phyloP scores from a whole-genome alignment of 2,888 invertebrate genomes.

The Ferrisia virgata region DNA sequence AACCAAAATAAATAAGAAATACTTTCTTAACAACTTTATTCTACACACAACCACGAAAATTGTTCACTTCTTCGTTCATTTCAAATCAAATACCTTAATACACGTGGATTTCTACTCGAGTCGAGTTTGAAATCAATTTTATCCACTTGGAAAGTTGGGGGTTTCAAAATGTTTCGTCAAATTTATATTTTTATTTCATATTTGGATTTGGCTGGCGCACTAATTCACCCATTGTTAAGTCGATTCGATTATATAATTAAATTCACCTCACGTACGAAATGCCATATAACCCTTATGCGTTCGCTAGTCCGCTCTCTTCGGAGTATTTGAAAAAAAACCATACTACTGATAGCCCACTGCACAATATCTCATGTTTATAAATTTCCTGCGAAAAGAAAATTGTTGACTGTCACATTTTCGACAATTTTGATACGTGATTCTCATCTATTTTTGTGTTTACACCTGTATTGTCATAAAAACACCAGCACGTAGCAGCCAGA shows the following conservation, averaged over 20 bases:
- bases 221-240: constrained; percentile 27
- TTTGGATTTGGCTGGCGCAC: not conserved
- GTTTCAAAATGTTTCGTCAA: not conserved
- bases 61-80: not conserved
- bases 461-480: constrained; percentile 18
- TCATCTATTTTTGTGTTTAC: constrained; percentile 21
- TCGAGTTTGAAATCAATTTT: constrained; percentile 27
- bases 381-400: constrained; percentile 22
- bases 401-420: constrained; percentile 14
- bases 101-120: not conserved
- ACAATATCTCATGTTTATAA: constrained; percentile 30
- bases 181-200: constrained; percentile 32
- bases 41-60: not conserved
- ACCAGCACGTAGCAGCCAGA: constrained; percentile 6
- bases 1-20: too few species aligned
- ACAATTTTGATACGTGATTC: constrained; percentile 22
- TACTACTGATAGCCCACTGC: not conserved
- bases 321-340: not conserved
- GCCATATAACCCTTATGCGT: not conserved
- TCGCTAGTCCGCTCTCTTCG: not conserved
- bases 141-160: constrained; percentile 12
- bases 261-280: constrained; percentile 22
- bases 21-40: too few species aligned
- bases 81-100: not conserved
- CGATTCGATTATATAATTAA: not conserved